Conservation (phyloP, 2,113 vertebrate genomes). For the Toxotes chatareus region DNA sequence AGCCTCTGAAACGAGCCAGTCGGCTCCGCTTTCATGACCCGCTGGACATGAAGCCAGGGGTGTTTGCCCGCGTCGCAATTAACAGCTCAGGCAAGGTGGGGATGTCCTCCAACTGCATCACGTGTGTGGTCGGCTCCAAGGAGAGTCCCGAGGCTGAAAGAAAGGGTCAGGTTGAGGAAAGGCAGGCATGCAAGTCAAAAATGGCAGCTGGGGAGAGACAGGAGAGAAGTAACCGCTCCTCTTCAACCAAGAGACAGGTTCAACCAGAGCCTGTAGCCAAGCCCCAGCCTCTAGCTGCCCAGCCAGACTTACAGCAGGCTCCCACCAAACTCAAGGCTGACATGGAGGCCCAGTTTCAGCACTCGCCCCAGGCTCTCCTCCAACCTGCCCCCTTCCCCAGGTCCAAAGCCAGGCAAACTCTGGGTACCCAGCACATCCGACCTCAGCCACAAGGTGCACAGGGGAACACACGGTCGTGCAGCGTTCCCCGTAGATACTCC, state of each 20-base stretch:
- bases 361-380: constrained; percentile 43
- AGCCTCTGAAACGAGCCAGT: constrained; percentile 86
- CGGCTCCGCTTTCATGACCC: constrained; percentile 83
- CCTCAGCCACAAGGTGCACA: not conserved
- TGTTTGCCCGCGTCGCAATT: constrained; percentile 89
- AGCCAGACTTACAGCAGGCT: constrained; percentile 31
- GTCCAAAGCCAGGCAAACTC: constrained; percentile 69
- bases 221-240: constrained; percentile 36
- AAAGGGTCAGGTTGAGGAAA: constrained; percentile 62
- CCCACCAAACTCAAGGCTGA: constrained; percentile 40
- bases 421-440: constrained; percentile 55
- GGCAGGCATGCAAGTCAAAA: constrained; percentile 18
- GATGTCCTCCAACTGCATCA: constrained; percentile 93
- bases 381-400: constrained; percentile 63
- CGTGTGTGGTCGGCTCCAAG: constrained; percentile 90
- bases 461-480: constrained; percentile 69
- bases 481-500: constrained; percentile 72
- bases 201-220: constrained; percentile 22
- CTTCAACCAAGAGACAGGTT: constrained; percentile 49
- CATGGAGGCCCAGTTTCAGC: constrained; percentile 41
- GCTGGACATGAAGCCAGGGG: constrained; percentile 76
- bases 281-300: constrained; percentile 21
- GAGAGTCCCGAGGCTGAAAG: constrained; percentile 88
- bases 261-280: constrained; percentile 50
- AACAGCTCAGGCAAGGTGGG: constrained; percentile 89